Evolutionary conservation across 2,888 invertebrate genomes (phyloP).

Genomic region (Gastrophysa polygoni): DNA sequence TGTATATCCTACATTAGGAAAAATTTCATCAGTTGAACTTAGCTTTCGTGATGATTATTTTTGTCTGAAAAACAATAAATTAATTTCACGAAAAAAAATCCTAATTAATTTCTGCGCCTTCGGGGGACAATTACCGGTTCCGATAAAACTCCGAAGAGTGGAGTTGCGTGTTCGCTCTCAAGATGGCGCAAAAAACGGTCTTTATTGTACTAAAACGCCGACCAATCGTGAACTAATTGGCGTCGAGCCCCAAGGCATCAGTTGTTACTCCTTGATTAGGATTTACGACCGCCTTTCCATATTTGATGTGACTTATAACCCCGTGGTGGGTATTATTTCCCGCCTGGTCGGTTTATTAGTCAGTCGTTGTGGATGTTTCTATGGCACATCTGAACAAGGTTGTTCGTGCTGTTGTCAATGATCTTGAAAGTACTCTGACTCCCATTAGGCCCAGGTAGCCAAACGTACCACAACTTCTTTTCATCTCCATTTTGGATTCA

Average conservation of each 20-base stretch:
- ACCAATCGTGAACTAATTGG: slow-evolving; percentile 41
- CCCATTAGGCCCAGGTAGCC: too few relatives aligned
- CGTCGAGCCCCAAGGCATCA: slow-evolving; percentile 19
- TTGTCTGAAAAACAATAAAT: too few relatives aligned
- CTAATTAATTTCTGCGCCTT: slow-evolving; percentile 4
- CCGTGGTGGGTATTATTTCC: not conserved
- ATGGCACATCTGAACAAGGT: too few relatives aligned
- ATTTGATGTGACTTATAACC: slow-evolving; percentile 43
- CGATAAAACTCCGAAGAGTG: not conserved
- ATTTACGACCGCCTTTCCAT: slow-evolving; percentile 28
- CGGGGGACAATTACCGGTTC: slow-evolving; percentile 5
- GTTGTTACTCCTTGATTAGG: slow-evolving; percentile 26
- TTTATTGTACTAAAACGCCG: slow-evolving; percentile 35
- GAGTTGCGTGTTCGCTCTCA: slow-evolving; percentile 18
- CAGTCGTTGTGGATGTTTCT: not conserved
- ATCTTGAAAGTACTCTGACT: too few relatives aligned
- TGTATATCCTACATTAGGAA: too few relatives aligned
- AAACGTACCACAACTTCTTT: too few relatives aligned
- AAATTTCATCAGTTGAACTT: too few relatives aligned
- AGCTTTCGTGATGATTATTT: too few relatives aligned
- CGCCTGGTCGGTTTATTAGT: not conserved
- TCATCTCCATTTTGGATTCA: too few relatives aligned
- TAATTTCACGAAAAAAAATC: not conserved
- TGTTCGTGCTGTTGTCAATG: too few relatives aligned
- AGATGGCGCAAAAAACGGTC: slow-evolving; percentile 29